phyloP scores from a whole-genome alignment of 2,888 invertebrate genomes.

The Diachrysia chrysitis region DNA sequence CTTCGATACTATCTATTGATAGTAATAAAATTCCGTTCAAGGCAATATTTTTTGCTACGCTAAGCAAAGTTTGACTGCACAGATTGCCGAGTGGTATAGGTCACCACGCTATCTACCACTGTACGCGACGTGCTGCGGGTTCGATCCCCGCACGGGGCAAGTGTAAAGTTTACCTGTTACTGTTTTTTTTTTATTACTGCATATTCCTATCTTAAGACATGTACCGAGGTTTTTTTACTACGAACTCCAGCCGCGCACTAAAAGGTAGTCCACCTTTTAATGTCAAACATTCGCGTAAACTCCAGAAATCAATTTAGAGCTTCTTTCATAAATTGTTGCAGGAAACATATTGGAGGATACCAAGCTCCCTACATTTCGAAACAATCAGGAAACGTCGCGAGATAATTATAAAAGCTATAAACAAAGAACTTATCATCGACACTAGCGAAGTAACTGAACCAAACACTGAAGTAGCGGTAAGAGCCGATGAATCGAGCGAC shows the following conservation, averaged over 20 bases:
- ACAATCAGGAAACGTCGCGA: conserved; percentile 89
- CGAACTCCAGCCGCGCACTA: background rate
- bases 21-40: no score
- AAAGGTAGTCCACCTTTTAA: no score
- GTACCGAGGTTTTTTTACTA: background rate
- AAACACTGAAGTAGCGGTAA: conserved; percentile 36
- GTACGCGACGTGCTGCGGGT: no score
- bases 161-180: no score
- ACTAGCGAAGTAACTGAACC: conserved; percentile 36
- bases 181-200: no score
- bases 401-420: conserved; percentile 88
- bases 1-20: no score
- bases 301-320: background rate
- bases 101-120: no score
- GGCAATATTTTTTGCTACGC: no score
- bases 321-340: conserved; percentile 72
- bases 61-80: no score
- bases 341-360: conserved; percentile 97
- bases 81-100: no score
- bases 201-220: no score
- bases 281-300: background rate
- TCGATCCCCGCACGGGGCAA: no score
- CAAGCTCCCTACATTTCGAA: conserved; percentile 89
- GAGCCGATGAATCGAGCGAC: conserved; percentile 71
- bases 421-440: conserved; percentile 83